Conservation (phyloP, 2,797 vertebrate genomes). For the Arnoldichthys spilopterus region DNA sequence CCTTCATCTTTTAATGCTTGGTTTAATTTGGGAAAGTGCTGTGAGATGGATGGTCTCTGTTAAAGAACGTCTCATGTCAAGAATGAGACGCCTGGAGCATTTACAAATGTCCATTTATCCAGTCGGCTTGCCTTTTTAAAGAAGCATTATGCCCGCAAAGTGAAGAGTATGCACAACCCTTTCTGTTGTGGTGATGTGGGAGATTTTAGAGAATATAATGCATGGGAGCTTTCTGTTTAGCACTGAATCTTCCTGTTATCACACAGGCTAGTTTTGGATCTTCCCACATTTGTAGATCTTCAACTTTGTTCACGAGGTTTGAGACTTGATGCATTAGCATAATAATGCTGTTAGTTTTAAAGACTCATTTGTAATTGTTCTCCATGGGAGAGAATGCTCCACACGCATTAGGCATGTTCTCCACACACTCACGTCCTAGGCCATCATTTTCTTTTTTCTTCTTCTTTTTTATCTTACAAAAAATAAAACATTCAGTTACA, state of each 20-base stretch:
- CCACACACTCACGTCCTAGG: not conserved
- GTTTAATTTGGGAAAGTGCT: slow-evolving; percentile 55
- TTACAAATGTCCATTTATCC: slow-evolving; percentile 33
- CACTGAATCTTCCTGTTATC: not conserved
- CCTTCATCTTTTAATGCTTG: slow-evolving; percentile 33
- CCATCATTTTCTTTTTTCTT: not conserved
- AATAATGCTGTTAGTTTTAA: not conserved
- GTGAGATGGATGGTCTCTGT: slow-evolving; percentile 43
- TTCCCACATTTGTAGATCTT: not conserved
- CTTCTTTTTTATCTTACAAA: not conserved
- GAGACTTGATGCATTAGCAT: not conserved
- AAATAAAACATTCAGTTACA: not conserved
- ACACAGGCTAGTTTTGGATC: not conserved
- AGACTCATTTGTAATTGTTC: not conserved
- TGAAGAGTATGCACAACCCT: not conserved
- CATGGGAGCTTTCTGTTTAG: not conserved
- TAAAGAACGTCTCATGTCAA: slow-evolving; percentile 42
- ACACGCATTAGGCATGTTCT: not conserved
- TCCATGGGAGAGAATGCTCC: not conserved
- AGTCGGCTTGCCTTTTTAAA: slow-evolving; percentile 15
- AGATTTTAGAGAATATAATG: not conserved
- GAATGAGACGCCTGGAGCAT: slow-evolving; percentile 6
- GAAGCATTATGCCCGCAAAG: not conserved
- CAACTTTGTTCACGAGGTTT: not conserved
- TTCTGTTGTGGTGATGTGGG: not conserved